phyloP scores from a whole-genome alignment of 2,797 vertebrate species.

The Crossoptilon crossoptilon region DNA sequence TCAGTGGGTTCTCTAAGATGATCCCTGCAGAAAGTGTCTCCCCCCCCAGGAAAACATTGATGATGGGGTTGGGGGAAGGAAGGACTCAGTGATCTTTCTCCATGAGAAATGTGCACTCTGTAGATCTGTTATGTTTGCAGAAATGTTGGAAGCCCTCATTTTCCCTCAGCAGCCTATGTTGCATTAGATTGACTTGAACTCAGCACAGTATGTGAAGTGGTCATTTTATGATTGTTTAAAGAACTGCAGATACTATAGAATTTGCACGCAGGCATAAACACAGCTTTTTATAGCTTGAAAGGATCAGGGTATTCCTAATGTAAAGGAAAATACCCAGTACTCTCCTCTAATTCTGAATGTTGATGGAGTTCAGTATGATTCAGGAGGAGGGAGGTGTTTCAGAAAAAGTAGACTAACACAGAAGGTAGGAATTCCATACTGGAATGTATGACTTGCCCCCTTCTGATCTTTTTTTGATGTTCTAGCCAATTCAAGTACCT shows the following conservation, averaged over 20 bases:
- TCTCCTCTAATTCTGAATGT: background rate
- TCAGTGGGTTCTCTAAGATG: background rate
- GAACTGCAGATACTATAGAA: background rate
- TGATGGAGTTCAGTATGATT: rapidly evolving
- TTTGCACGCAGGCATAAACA: rapidly evolving
- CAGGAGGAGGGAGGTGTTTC: background rate
- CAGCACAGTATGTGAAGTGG: rapidly evolving
- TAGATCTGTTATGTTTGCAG: background rate
- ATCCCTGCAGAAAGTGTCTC: background rate
- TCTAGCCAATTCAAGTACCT: background rate
- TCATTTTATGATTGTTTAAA: background rate
- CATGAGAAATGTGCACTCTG: rapidly evolving
- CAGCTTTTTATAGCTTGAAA: background rate
- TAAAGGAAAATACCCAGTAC: background rate
- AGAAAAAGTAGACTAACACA: background rate
- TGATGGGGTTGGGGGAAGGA: background rate
- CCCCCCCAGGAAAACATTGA: background rate
- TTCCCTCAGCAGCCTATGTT: background rate
- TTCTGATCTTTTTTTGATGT: background rate
- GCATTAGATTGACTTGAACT: background rate
- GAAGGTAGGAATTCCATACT: background rate
- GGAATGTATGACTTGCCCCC: background rate
- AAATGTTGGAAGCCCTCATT: background rate
- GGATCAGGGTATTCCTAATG: background rate
- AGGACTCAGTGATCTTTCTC: background rate